Evolutionary conservation across 2,888 invertebrate genomes (phyloP), one percentile per base, ranked within the genome.

Genomic region (Molanna angustata): DNA sequence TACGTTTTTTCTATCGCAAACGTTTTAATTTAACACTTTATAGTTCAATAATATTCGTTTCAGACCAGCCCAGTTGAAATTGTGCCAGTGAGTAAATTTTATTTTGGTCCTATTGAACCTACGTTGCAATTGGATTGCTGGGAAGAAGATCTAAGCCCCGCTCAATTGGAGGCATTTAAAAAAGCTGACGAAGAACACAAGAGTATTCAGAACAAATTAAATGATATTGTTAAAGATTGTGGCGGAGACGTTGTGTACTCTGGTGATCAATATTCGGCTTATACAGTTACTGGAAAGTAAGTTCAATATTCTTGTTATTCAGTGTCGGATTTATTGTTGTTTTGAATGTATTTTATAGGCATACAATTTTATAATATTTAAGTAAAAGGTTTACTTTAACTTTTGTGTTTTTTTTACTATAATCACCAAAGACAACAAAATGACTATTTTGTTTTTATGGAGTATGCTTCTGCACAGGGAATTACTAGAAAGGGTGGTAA

Each of bases 81-180:
- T 6, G 45, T 20, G 9, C 14, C 27, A 18, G 14, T 20, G 2
- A 20, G 46, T 4, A 43, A 49, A 19, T 13, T 49, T 17, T 33
- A 33, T 9, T 77, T 73, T 46, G 77, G 77, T 3, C 77, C 77
- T n/a, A 76, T 76, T 62, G 70, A 76, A 2, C 77, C 75, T 0
- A 77, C 80, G 0, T 68, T 86, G 42, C 80, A 83, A 53, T 74
- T 90, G 65, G 87, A 88, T 61, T 86, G 84, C 64, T 83, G 80
- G 78, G 81, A 84, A 31, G 90, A 90, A 56, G 85, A 85, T 37
- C 70, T 89, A 0, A 82, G 83, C 0, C 80, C 83, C 46, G 79
- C 74, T 1, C 89, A 89, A 66, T 65, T 81, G 14, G 78, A 80
- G 39, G 79, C 80, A 0, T 82, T 80, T 60, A 80, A 81, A 59